Evolutionary conservation across 2,888 invertebrate genomes (phyloP), one percentile per base, ranked within the genome.

Genomic region (Drosophila barbarae): DNA sequence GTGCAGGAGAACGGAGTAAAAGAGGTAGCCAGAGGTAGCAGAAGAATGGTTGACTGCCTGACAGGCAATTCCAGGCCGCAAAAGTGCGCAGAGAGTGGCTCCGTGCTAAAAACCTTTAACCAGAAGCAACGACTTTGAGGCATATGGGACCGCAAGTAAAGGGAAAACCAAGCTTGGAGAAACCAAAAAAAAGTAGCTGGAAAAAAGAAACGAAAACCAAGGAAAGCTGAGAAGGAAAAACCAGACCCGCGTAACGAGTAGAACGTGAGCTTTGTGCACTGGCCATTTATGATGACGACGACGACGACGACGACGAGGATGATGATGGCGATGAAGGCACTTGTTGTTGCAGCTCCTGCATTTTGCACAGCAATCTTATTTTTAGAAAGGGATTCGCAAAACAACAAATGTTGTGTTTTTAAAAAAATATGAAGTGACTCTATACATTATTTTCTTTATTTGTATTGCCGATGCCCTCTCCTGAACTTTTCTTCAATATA

Each of bases 121-220:
- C 56, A 77, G 75, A 78, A 78, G 78, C 78, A 69, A 78, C 73
- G 81, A 64, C 74, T 74, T 60, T 44, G 67, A 58, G 77, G 72
- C 83, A 77, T 79, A 74, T 74, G 84, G 63, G 77, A 81, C 66
- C 64, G 38, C 28, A 44, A 64, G 52, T 64, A 64, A 63, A 64
- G 65, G 61, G 51, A 63, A 63, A 63, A 64, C 39, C 54, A 60
- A 23, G 61, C 42, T 52, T 30, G 54, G 39, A 59, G 60, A 51
- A 67, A 47, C 35, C 30, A 34, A 63, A 47, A 28, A 44, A 26
- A 56, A 39, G 34, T 13, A 47, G 18, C 13, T 35, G 34, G 6
- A 35, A 41, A 46, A 61, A 47, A 58, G n/a, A 34, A 41, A 49
- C 23, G 50, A 15, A 55, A 38, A 35, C 50, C 34, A 10, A 28